phyloP scores from a whole-genome alignment of 2,888 invertebrate genomes.

The Melanophora roralis region DNA sequence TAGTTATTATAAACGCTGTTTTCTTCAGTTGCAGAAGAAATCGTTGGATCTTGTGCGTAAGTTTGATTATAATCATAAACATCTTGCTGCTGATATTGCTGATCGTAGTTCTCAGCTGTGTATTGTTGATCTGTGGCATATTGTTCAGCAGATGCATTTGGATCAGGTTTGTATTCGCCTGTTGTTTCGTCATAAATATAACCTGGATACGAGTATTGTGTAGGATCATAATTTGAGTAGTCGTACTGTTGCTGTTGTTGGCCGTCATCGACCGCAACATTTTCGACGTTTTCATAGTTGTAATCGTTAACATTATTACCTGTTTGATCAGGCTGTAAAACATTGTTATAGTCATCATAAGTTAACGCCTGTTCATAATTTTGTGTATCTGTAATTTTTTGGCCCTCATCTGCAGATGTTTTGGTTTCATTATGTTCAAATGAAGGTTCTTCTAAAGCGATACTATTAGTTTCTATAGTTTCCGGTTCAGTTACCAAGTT shows the following conservation, averaged over 20 bases:
- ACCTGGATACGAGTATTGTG: constrained; percentile 73
- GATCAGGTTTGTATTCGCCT: constrained; percentile 72
- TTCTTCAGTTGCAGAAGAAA: not conserved
- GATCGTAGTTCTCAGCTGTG: constrained; percentile 43
- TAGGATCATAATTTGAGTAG: constrained; percentile 73
- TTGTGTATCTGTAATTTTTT: not conserved
- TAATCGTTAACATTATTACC: constrained; percentile 42
- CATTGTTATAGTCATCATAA: constrained; percentile 66
- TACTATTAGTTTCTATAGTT: constrained; percentile 30
- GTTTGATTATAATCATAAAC: constrained; percentile 53
- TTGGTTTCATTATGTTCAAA: not conserved
- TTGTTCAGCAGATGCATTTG: constrained; percentile 57
- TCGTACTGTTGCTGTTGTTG: constrained; percentile 69
- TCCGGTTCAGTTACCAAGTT: constrained; percentile 64
- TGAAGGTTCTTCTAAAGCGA: not conserved
- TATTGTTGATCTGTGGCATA: constrained; percentile 60
- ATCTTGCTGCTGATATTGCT: constrained; percentile 51
- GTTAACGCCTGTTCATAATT: constrained; percentile 62
- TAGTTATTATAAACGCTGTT: constrained; percentile 21
- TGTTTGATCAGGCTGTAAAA: not conserved
- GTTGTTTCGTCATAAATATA: constrained; percentile 74
- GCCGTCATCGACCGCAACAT: constrained; percentile 63
- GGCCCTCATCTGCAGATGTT: not conserved
- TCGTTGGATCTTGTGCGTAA: constrained; percentile 28
- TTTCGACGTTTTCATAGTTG: constrained; percentile 68